These are phyloP conservation scores for Coremacera marginata DNA, from an alignment of 2,888 invertebrate genomes.

Conservation along the genomic window DNA sequence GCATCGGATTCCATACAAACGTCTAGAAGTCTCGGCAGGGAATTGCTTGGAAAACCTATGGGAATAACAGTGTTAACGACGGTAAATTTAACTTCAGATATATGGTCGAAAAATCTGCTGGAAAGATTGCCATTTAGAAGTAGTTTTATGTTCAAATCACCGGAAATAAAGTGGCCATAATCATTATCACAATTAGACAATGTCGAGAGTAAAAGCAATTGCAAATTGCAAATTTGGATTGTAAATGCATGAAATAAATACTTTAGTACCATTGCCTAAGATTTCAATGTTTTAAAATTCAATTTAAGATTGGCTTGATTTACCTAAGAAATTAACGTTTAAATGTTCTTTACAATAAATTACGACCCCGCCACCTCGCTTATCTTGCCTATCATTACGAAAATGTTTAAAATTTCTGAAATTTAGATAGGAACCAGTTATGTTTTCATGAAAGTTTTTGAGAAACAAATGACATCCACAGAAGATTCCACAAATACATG, in stretches of 20 bases:
- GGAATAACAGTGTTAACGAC: neutral
- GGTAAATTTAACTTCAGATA: too few species aligned
- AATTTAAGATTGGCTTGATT: slow-evolving; percentile 1
- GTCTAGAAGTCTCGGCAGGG: too few species aligned
- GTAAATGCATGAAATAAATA: slow-evolving; percentile 34
- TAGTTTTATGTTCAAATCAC: neutral
- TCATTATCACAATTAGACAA: neutral
- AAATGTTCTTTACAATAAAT: slow-evolving; percentile 16
- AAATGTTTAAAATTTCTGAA: neutral
- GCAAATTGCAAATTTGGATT: slow-evolving; percentile 19
- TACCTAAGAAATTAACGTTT: neutral
- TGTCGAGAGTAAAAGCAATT: slow-evolving; percentile 12
- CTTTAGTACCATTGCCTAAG: neutral
- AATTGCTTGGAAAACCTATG: too few species aligned
- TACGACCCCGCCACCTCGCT: slow-evolving; percentile 33
- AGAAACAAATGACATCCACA: neutral
- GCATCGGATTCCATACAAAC: neutral
- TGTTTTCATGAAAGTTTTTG: neutral
- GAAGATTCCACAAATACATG: neutral
- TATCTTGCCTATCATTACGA: neutral
- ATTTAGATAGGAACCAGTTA: neutral
- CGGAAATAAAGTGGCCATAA: neutral
- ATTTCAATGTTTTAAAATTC: slow-evolving; percentile 21
- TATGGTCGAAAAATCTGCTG: neutral
- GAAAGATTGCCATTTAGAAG: neutral